phyloP scores from a whole-genome alignment of 2,797 vertebrate genomes.

The Chloroceryle amazona region DNA sequence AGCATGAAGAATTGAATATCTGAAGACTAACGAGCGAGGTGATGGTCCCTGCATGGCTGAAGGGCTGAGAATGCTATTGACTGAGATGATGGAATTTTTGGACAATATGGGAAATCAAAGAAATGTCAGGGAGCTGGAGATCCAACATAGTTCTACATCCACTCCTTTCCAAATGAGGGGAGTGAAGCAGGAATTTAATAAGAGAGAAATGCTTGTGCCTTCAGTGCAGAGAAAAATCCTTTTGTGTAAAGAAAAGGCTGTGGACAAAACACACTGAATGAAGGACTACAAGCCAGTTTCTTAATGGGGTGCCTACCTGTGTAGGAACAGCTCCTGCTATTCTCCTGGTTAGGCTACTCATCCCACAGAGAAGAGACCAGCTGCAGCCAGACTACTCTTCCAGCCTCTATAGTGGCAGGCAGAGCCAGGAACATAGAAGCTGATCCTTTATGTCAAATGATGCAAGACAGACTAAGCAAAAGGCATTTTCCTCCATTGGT shows the following conservation, averaged over 20 bases:
- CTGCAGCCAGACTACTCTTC: background rate
- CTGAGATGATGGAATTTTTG: background rate
- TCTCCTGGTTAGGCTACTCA: background rate
- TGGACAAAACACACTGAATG: conserved; percentile 1
- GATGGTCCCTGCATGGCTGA: conserved; percentile 4
- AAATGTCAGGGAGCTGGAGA: conserved; percentile 2
- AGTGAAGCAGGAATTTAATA: background rate
- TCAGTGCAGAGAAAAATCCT: background rate
- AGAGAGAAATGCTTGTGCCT: background rate
- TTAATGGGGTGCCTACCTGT: background rate
- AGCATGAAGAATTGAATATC: conserved; percentile 13
- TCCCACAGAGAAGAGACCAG: background rate
- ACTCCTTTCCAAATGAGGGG: background rate
- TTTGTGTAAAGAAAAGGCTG: background rate
- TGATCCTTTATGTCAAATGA: background rate
- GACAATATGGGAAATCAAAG: conserved; percentile 67
- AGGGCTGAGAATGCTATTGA: conserved; percentile 13
- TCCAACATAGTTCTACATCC: background rate
- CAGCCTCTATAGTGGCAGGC: background rate
- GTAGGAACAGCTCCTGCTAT: background rate
- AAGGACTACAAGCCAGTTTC: background rate
- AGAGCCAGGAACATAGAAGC: background rate
- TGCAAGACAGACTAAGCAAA: background rate
- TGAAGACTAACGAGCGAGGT: conserved; percentile 14
- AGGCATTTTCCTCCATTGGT: background rate